These are phyloP conservation scores for Campylomormyrus numenius DNA, from an alignment of 2,113 vertebrate genomes.

Conservation along the genomic window DNA sequence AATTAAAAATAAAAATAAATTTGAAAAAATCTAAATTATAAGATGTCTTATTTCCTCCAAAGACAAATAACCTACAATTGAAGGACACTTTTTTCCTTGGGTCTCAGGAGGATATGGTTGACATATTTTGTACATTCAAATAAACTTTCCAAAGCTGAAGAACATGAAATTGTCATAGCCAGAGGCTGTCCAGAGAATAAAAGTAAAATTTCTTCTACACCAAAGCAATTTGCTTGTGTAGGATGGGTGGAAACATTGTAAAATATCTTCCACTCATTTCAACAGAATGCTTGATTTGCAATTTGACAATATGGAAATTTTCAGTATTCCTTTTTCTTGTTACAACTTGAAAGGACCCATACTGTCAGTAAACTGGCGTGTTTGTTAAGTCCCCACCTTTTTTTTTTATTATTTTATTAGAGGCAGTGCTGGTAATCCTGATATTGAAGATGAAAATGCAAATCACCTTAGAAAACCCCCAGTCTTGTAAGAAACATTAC, in stretches of 20 bases:
- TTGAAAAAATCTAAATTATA: no score
- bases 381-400: neutral
- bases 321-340: neutral
- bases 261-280: neutral
- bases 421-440: neutral
- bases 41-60: no score
- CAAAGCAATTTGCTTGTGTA: neutral
- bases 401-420: neutral
- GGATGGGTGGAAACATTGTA: neutral
- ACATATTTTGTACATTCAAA: neutral
- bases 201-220: neutral
- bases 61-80: no score
- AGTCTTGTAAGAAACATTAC: neutral
- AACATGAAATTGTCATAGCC: neutral
- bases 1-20: no score
- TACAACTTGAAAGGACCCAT: neutral
- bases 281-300: neutral
- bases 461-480: neutral
- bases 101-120: neutral
- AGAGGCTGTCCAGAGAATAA: neutral
- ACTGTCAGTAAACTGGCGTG: neutral
- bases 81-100: no score
- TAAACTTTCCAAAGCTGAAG: neutral
- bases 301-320: neutral
- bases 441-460: neutral